A percentile compares a stretch with the other conserved stretches of the same genome.
phyloP scores from a whole-genome alignment of 2,797 vertebrate species.

The Denticeps clupeoides region DNA sequence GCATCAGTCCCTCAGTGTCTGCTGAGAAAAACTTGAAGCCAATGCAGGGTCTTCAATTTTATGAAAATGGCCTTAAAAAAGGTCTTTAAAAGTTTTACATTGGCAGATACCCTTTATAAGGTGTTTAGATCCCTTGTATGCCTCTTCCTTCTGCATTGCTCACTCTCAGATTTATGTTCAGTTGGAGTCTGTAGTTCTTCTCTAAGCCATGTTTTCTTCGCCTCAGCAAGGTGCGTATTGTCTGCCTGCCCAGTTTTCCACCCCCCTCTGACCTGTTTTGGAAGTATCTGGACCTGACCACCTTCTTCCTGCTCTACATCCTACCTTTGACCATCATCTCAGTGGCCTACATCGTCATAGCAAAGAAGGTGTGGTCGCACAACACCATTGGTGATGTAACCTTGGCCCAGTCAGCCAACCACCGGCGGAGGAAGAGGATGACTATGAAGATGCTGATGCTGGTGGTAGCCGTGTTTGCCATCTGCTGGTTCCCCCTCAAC shows the following conservation, averaged over 20 bases:
- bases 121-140: too few relatives aligned
- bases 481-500: constrained; percentile 67
- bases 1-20: too few relatives aligned
- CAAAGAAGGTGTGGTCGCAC: constrained; percentile 67
- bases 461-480: constrained; percentile 59
- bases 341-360: constrained; percentile 56
- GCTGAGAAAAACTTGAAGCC: too few relatives aligned
- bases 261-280: constrained; percentile 69
- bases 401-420: constrained; percentile 57
- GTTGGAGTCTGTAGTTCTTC: neutral
- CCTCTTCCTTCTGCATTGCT: neutral
- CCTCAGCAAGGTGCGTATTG: constrained; percentile 53
- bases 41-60: too few relatives aligned
- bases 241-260: constrained; percentile 67
- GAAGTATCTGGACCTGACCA: constrained; percentile 70
- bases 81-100: too few relatives aligned
- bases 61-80: too few relatives aligned
- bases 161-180: neutral
- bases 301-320: constrained; percentile 67
- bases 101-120: too few relatives aligned
- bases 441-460: constrained; percentile 65
- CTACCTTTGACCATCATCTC: constrained; percentile 67
- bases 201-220: neutral
- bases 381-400: constrained; percentile 65
- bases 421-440: constrained; percentile 62